Evolutionary conservation across 2,888 invertebrate genomes (phyloP), one percentile per base, ranked within the genome.

Genomic region (Lasioglossum lativentre): DNA sequence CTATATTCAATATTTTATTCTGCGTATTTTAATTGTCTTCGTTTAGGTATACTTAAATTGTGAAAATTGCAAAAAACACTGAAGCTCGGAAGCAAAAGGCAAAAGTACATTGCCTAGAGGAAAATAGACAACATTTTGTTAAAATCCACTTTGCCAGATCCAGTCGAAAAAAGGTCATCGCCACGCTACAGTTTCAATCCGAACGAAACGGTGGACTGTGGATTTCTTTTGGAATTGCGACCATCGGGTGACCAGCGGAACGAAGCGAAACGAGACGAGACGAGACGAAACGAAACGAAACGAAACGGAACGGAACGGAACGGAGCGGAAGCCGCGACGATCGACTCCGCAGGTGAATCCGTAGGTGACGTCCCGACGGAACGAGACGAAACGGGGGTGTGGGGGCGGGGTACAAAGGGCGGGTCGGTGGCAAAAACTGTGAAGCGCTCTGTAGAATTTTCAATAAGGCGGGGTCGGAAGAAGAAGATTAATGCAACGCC

Each of bases 401-500:
- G 52, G 27, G 75, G 56, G 66, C 56, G 76, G 80, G 76, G 80
- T 86, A 90, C 88, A 90, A 91, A 92, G 91, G 91, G 89, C 87
- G 90, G 79, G 81, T 83, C 87, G 89, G 86, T 75, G 83, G 90
- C 89, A 91, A 91, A 91, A 91, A 91, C 90, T 91, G 86, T 87
- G 92, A 92, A 92, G 92, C 90, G 93, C 91, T 91, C 92, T 90
- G 93, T 92, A 93, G 93, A 93, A 93, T 93, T 93, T 93, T 93
- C 93, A 93, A 93, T 93, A 93, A 93, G 93, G 92, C 90, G 89
- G 88, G 90, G 91, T 88, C 86, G 91, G 92, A 92, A 93, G 93
- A 92, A 91, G 92, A 92, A 93, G 93, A 93, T 93, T 93, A 93
- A 93, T 93, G 93, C 93, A 93, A 93, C 92, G 93, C 92, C 92